phyloP scores from a whole-genome alignment of 2,797 vertebrate species.

The Neopelma chrysocephalum region DNA sequence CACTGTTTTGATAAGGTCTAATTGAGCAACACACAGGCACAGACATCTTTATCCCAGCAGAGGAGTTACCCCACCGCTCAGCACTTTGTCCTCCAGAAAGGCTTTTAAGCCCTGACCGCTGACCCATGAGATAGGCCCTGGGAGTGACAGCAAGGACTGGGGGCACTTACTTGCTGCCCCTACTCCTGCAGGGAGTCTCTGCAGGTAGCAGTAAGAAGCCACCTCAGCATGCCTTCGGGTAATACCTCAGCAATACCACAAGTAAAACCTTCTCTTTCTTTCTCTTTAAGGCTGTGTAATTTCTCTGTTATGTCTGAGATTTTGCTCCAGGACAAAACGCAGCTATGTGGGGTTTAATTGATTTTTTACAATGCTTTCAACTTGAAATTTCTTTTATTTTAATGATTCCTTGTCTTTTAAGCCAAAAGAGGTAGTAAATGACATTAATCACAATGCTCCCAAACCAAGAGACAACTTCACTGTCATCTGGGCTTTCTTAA shows the following conservation, averaged over 20 bases:
- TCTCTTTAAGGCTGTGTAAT: slow-evolving; percentile 32
- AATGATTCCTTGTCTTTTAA: slow-evolving; percentile 7
- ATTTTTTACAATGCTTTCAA: slow-evolving; percentile 17
- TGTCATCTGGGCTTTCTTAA: neutral
- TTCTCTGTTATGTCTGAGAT: slow-evolving; percentile 32
- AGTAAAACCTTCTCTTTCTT: neutral
- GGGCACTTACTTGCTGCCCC: neutral
- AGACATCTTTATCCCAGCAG: neutral
- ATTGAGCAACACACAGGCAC: neutral
- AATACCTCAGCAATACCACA: neutral
- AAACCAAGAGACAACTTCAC: neutral
- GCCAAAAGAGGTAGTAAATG: neutral
- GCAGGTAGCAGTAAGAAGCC: neutral
- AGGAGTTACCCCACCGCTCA: neutral
- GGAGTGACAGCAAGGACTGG: neutral
- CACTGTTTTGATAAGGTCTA: accelerated
- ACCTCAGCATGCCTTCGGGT: neutral
- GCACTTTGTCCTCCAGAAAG: neutral
- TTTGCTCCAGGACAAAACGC: slow-evolving; percentile 40
- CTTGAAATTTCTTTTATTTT: slow-evolving; percentile 31
- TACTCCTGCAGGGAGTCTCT: accelerated
- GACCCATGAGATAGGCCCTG: neutral
- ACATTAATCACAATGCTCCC: neutral
- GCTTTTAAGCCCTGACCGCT: neutral
- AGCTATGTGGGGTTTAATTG: slow-evolving; percentile 1